A percentile compares a stretch with the other conserved stretches of the same genome.
These are phyloP conservation scores for Dascyllus trimaculatus DNA, from an alignment of 2,113 vertebrate species.

Conservation along the genomic window DNA sequence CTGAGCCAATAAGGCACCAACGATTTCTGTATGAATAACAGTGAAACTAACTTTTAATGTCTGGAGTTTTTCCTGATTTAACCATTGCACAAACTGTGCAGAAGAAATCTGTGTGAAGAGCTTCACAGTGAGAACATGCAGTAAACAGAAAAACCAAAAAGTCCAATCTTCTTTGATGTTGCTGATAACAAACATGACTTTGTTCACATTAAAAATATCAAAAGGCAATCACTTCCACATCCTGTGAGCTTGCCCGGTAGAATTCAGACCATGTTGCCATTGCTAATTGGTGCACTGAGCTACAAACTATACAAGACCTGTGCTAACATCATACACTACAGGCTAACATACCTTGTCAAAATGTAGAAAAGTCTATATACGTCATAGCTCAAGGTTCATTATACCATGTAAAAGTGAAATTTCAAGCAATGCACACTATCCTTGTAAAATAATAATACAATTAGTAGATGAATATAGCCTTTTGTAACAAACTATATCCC, in stretches of 20 bases:
- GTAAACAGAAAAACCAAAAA: not conserved
- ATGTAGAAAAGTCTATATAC: not conserved
- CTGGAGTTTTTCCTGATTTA: not conserved
- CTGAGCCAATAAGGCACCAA: not conserved
- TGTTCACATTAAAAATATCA: conserved; percentile 1
- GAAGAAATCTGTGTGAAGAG: not conserved
- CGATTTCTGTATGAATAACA: conserved; percentile 1
- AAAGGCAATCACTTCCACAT: not conserved
- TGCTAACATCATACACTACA: not conserved
- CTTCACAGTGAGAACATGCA: not conserved
- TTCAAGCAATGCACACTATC: not conserved
- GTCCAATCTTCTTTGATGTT: not conserved
- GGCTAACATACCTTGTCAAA: not conserved
- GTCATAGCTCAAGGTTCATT: not conserved
- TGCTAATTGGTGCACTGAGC: not conserved
- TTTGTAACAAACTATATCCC: not conserved
- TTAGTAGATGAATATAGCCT: not conserved
- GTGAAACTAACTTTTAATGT: not conserved
- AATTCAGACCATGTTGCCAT: not conserved
- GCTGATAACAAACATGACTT: not conserved
- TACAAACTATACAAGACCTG: not conserved
- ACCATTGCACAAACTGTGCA: not conserved
- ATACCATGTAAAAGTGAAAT: not conserved
- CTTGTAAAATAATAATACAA: conserved; percentile 14
- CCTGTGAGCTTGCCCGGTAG: not conserved